Evolutionary conservation across 2,797 vertebrate genomes (phyloP).

Genomic region (Capromys pilorides): DNA sequence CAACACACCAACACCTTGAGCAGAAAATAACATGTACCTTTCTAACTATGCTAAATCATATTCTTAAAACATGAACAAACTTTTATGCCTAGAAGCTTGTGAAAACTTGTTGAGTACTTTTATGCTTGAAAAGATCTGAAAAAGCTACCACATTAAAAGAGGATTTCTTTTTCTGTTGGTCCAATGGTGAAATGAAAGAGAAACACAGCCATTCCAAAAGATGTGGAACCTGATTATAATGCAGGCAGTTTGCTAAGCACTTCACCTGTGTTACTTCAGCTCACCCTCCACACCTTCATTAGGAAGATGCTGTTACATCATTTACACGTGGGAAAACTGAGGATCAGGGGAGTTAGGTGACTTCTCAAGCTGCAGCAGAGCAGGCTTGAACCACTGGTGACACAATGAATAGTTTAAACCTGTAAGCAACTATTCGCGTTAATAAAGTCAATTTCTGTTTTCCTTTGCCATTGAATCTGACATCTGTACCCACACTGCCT

Average conservation of each 20-base stretch:
- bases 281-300: background rate
- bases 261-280: background rate
- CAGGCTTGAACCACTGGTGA: background rate
- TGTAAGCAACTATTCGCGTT: background rate
- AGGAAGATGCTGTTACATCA: background rate
- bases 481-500: background rate
- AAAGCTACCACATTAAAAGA: background rate
- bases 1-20: background rate
- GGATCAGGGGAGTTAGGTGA: background rate
- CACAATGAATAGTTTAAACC: background rate
- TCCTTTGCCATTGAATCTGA: slow-evolving; percentile 13
- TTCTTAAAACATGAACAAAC: background rate
- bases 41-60: background rate
- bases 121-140: slow-evolving; percentile 52
- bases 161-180: slow-evolving; percentile 7
- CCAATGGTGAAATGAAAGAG: slow-evolving; percentile 6
- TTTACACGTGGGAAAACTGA: background rate
- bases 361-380: background rate
- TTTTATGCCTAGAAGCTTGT: background rate
- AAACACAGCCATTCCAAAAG: background rate
- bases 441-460: background rate
- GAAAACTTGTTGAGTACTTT: slow-evolving; percentile 25
- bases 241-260: background rate
- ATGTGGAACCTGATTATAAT: fast-evolving
- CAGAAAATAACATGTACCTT: background rate